Percentiles rank a stretch among this genome's conserved stretches.
Evolutionary conservation across 2,888 invertebrate genomes (phyloP).

Genomic region (Tetranychus truncatus): DNA sequence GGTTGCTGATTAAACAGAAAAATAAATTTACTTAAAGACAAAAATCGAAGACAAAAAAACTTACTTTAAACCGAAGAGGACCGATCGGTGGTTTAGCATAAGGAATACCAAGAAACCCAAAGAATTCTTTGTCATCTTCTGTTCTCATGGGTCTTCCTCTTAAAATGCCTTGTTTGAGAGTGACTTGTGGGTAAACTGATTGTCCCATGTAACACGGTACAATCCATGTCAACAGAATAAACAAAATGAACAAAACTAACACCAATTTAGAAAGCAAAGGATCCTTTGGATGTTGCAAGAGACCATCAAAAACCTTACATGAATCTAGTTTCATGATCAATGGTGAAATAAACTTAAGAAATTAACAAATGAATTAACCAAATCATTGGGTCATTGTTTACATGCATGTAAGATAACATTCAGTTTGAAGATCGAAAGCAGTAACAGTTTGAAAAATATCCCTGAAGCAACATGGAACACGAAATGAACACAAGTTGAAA

Average conservation of each 20-base stretch:
- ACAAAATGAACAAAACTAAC: neutral
- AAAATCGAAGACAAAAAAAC: neutral
- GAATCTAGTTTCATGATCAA: neutral
- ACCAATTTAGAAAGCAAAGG: neutral
- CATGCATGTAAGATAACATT: neutral
- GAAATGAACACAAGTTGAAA: neutral
- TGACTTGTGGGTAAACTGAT: conserved; percentile 2
- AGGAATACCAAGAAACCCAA: conserved; percentile 34
- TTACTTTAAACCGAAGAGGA: conserved; percentile 36
- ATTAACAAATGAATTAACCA: neutral
- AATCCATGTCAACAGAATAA: neutral
- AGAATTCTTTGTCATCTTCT: conserved; percentile 22
- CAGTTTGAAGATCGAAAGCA: neutral
- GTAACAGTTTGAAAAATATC: neutral
- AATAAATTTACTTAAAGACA: neutral
- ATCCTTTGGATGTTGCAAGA: neutral
- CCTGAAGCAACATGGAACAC: neutral
- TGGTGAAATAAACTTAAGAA: neutral
- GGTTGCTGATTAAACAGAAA: conserved; percentile 41
- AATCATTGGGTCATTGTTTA: neutral
- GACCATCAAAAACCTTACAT: neutral
- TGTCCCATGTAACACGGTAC: neutral
- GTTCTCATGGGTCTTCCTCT: conserved; percentile 25
- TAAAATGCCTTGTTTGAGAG: conserved; percentile 22
- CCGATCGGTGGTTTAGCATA: conserved; percentile 34